Conservation (phyloP, 2,113 vertebrate genomes). For the Gadus chalcogrammus region DNA sequence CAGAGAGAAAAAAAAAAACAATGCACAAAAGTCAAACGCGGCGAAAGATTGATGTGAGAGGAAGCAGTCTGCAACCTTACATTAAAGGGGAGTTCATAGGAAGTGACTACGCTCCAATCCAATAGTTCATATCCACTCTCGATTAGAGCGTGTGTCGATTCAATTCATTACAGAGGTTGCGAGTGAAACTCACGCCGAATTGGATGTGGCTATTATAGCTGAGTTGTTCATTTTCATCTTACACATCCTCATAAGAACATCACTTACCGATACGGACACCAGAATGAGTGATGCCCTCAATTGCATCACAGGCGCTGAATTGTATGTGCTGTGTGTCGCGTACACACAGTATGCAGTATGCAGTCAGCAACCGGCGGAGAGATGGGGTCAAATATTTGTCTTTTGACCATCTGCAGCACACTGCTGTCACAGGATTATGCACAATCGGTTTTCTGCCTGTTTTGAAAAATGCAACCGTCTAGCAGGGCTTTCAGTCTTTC, state of each 20-base stretch:
- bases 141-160: constrained; percentile 60
- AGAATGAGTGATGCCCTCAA: constrained; percentile 53
- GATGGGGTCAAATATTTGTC: constrained; percentile 36
- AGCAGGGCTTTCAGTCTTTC: constrained; percentile 61
- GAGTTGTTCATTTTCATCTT: constrained; percentile 65
- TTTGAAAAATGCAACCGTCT: constrained; percentile 63
- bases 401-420: constrained; percentile 52
- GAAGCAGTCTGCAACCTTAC: constrained; percentile 40
- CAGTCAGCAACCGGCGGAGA: no score
- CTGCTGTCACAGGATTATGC: constrained; percentile 68
- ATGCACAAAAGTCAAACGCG: constrained; percentile 29
- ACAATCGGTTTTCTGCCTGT: constrained; percentile 64
- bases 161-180: constrained; percentile 48
- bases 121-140: constrained; percentile 64
- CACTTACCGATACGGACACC: constrained; percentile 54
- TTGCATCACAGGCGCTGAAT: constrained; percentile 57
- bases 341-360: constrained; percentile 33
- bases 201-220: constrained; percentile 42
- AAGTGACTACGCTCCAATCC: constrained; percentile 46
- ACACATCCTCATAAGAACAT: constrained; percentile 61
- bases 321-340: constrained; percentile 17
- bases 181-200: constrained; percentile 55
- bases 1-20: constrained; percentile 30
- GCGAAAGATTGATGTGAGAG: constrained; percentile 42
- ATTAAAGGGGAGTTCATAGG: constrained; percentile 33